Base-by-base conservation (phyloP, 2,113 vertebrate species). In the Sceloporus undulatus region DNA sequence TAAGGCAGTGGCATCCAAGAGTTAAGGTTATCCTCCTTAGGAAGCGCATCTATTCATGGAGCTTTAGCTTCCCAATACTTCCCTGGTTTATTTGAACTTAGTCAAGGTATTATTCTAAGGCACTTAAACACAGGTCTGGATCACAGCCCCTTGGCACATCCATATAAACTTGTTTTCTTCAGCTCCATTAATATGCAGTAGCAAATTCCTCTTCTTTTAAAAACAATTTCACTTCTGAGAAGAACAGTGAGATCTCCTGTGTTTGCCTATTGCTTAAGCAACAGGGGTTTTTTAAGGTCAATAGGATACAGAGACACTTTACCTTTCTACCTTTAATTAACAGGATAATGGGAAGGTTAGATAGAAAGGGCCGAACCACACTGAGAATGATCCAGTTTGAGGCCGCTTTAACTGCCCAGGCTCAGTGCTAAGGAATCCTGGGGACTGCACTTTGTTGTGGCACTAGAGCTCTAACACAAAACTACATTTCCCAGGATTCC, bases 1-100 rank as follows among this genome's bases (percentile, higher is more conserved):
- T 38, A 78, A 21, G 21, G 40, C 59, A 54, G 48, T 14, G 18
- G 52, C 76, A 9, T 75, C 25, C 34, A 84, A 78, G 0, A 29
- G 0, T 84, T 62, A 42, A 7, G 62, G 0, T 78, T 68, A 40
- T 1, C 16, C 0, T 65, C 11, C 2, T 16, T 74, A 83, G 79
- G 11, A 3, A 90, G n/a, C 34, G 3, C 54, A 92, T 10, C 79
- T 86, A 85, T 66, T 42, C 34, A 23, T 68, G 2, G 27, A 85
- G 54, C 11, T 71, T 29, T 2, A 8, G 66, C 29, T n/a, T 83
- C 66, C 40, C 6, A 78, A 84, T 85, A 82, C 6, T 27, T 62
- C 86, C 4, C 85, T 70, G 27, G 5, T 3, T 0, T 6, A 76
- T 34, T 82, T 87, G 65, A 82, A 92, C n/a, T 7, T 0, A 42